Evolutionary conservation across 1,140 invertebrate species (phyloP).

Genomic region (Melanaphis sacchari): DNA sequence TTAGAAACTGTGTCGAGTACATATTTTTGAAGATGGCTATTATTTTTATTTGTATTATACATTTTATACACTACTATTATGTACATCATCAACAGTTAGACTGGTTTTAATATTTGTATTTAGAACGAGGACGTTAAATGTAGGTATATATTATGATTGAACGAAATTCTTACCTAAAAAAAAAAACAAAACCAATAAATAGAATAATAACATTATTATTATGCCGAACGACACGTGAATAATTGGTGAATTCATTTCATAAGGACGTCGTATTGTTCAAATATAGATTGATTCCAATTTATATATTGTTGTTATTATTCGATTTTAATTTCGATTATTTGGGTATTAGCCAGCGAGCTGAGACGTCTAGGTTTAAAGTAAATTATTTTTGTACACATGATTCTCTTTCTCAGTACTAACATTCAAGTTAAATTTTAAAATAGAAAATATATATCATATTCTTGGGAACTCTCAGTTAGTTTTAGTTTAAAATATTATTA

Average conservation of each 20-base stretch:
- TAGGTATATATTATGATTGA: neutral
- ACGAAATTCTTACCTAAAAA: neutral
- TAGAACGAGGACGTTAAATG: neutral
- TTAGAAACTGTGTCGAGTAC: neutral
- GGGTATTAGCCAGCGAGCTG: too few relatives aligned
- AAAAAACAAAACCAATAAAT: neutral
- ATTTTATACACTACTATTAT: neutral
- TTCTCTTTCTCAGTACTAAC: neutral
- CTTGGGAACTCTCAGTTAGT: neutral
- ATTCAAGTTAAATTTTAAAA: neutral
- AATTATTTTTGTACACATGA: too few relatives aligned
- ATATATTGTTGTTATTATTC: too few relatives aligned
- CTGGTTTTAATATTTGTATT: neutral
- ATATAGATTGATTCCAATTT: neutral
- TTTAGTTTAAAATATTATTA: neutral
- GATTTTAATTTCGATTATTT: too few relatives aligned
- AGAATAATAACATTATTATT: neutral
- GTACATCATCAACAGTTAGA: neutral
- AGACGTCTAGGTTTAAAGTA: neutral
- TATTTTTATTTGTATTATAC: neutral
- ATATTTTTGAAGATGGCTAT: neutral
- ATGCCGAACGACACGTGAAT: neutral
- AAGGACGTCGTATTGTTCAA: too few relatives aligned
- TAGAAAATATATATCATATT: neutral
- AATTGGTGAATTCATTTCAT: neutral